A percentile compares a stretch with the other conserved stretches of the same genome.
phyloP scores from a whole-genome alignment of 1,140 invertebrate species.

The Nomia melanderi region DNA sequence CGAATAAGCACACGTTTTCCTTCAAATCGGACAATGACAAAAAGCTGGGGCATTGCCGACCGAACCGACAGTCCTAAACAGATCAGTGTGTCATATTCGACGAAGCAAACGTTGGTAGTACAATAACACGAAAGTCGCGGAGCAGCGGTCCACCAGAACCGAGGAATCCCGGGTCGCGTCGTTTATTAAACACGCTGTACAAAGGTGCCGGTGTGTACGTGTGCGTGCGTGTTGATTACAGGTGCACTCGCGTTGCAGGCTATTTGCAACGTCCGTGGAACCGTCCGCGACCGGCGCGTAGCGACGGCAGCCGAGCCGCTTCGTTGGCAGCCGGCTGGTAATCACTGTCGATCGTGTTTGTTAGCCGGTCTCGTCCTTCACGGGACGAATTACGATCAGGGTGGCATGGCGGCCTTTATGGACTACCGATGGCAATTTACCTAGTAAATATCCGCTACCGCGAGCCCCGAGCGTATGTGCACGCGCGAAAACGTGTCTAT shows the following conservation, averaged over 20 bases:
- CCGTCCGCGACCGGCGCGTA: no score
- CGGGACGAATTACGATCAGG: conserved; percentile 57
- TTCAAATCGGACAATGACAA: no score
- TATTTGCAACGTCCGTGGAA: conserved; percentile 16
- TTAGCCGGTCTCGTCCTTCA: conserved; percentile 55
- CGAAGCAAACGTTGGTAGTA: neutral
- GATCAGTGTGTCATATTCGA: no score
- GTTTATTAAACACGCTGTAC: conserved; percentile 30
- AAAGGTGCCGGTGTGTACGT: neutral
- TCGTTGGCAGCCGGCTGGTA: conserved; percentile 44
- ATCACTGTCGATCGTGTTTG: conserved; percentile 66
- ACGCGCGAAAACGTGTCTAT: neutral
- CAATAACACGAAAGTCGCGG: neutral
- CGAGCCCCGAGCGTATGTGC: neutral
- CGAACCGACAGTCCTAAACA: no score
- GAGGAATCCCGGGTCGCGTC: neutral
- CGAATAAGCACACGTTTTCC: no score
- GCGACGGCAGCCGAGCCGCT: neutral
- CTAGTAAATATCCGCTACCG: conserved; percentile 1
- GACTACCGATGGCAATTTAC: neutral
- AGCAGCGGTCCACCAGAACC: neutral
- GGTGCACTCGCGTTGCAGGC: conserved; percentile 40
- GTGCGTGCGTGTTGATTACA: conserved; percentile 47
- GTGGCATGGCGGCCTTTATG: conserved; percentile 30
- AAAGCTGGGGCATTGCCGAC: no score